Evolutionary conservation across 2,797 vertebrate genomes (phyloP).

Genomic region (Sebastes reedi): DNA sequence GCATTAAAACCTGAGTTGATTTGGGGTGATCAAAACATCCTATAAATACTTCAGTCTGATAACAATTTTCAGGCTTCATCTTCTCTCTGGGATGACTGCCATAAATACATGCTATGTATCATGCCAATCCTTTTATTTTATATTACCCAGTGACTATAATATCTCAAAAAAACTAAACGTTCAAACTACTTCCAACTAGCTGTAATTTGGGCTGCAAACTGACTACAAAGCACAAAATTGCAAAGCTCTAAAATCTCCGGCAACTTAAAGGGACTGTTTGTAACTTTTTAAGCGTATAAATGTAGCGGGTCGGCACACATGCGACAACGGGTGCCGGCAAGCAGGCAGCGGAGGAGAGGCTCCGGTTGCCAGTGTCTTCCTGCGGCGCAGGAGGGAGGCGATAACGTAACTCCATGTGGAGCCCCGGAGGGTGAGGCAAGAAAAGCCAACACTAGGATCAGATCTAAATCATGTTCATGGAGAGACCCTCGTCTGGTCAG

Average conservation of each 20-base stretch:
- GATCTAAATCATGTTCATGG: too few relatives aligned
- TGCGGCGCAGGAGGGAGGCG: too few relatives aligned
- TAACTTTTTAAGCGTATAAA: too few relatives aligned
- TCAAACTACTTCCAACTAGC: neutral
- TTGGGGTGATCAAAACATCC: constrained; percentile 4
- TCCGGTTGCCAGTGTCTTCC: too few relatives aligned
- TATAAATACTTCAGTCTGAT: constrained; percentile 10
- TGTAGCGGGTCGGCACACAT: too few relatives aligned
- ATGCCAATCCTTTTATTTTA: neutral
- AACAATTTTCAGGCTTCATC: neutral
- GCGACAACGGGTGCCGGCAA: too few relatives aligned
- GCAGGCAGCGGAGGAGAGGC: too few relatives aligned
- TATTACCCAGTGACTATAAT: neutral
- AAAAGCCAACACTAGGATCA: too few relatives aligned
- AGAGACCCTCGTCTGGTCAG: too few relatives aligned
- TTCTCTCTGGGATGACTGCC: neutral
- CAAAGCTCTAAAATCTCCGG: neutral
- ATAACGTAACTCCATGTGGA: too few relatives aligned
- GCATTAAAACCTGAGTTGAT: constrained; percentile 13
- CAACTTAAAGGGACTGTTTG: too few relatives aligned
- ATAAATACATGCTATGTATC: neutral
- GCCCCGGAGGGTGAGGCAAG: too few relatives aligned
- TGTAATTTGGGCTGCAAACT: neutral
- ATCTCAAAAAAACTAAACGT: neutral
- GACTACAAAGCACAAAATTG: neutral